Evolutionary conservation across 2,888 invertebrate species (phyloP).

Genomic region (Cataglyphis altisquamis): DNA sequence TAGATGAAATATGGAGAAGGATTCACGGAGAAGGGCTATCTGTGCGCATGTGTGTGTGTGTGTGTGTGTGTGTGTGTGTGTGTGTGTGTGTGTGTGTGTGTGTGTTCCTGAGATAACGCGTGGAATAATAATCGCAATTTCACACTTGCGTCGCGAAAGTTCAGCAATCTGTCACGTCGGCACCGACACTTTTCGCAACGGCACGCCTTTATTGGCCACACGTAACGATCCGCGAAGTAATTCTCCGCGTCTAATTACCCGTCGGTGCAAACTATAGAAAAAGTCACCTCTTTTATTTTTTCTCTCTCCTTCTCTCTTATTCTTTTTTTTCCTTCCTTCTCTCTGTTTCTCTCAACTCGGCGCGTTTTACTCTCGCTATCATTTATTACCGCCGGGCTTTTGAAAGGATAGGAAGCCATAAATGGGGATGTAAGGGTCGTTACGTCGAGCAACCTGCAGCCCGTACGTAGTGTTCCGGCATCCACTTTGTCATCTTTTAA

Average conservation of each 20-base stretch:
- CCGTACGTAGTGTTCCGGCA: slow-evolving; percentile 53
- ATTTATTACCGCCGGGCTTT: slow-evolving; percentile 65
- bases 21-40: neutral
- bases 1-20: neutral
- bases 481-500: slow-evolving; percentile 71
- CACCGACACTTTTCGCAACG: slow-evolving; percentile 19
- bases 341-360: neutral
- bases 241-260: slow-evolving; percentile 38
- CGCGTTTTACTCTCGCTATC: slow-evolving; percentile 51
- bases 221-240: slow-evolving; percentile 49
- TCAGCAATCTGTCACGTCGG: slow-evolving; percentile 27
- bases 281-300: neutral
- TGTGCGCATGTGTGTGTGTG: neutral
- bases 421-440: slow-evolving; percentile 66
- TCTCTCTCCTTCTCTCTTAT: neutral
- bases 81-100: no score
- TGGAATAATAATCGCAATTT: slow-evolving; percentile 37
- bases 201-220: slow-evolving; percentile 19
- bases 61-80: no score
- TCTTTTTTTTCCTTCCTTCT: neutral
- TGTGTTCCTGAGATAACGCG: slow-evolving; percentile 4
- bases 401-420: slow-evolving; percentile 65
- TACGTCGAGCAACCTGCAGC: slow-evolving; percentile 62
- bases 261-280: slow-evolving; percentile 40
- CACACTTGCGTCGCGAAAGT: neutral